Evolutionary conservation across 2,888 invertebrate species (phyloP).

Genomic region (Molanna angustata): DNA sequence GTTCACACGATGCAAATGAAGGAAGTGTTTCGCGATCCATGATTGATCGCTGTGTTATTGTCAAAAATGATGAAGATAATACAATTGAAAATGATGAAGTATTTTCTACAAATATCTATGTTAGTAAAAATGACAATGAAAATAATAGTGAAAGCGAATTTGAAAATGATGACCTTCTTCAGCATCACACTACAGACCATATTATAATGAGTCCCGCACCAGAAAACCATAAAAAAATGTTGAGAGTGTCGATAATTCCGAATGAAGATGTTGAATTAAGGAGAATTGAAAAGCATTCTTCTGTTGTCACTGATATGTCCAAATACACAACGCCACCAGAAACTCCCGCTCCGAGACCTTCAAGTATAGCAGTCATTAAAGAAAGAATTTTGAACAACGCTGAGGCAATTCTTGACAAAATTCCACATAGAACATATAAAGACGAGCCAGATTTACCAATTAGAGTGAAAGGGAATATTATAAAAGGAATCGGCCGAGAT

Average conservation of each 20-base stretch:
- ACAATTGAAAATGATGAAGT: neutral
- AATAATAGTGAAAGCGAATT: slow-evolving; percentile 7
- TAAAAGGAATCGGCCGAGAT: slow-evolving; percentile 70
- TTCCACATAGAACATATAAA: slow-evolving; percentile 26
- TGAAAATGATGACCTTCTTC: slow-evolving; percentile 15
- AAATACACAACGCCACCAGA: slow-evolving; percentile 27
- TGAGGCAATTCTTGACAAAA: slow-evolving; percentile 34
- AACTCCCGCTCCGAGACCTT: slow-evolving; percentile 28
- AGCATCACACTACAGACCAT: neutral
- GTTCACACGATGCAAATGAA: neutral
- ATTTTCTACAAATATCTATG: too few relatives aligned
- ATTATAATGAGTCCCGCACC: slow-evolving; percentile 15
- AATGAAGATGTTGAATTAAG: slow-evolving; percentile 32
- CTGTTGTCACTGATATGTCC: slow-evolving; percentile 32
- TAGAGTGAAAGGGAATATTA: slow-evolving; percentile 49
- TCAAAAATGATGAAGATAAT: neutral
- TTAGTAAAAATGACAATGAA: neutral
- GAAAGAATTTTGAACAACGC: slow-evolving; percentile 46
- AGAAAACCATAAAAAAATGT: slow-evolving; percentile 24
- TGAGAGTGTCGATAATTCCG: slow-evolving; percentile 31
- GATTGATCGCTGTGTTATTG: too few relatives aligned
- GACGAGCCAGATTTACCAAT: slow-evolving; percentile 42
- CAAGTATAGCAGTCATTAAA: slow-evolving; percentile 41
- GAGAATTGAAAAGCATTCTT: neutral
- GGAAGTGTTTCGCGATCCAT: too few relatives aligned